These are phyloP conservation scores for Zosterops lateralis DNA, from an alignment of 2,113 vertebrate species.

Conservation along the genomic window DNA sequence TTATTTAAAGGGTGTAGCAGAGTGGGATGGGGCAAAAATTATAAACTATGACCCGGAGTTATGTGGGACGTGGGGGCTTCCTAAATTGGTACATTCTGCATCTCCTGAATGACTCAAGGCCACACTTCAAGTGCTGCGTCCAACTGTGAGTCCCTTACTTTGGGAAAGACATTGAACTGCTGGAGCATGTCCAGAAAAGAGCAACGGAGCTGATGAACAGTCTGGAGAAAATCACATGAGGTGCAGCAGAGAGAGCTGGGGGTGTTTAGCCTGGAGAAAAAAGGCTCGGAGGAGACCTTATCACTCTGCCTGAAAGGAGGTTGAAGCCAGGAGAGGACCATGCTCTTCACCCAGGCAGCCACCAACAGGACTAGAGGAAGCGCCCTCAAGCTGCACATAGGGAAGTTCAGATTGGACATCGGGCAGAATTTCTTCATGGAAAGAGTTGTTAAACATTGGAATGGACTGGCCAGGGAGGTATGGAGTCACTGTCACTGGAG, in stretches of 20 bases:
- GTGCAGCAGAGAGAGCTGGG: neutral
- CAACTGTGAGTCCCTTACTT: neutral
- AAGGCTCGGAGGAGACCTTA: neutral
- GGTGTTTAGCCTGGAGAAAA: neutral
- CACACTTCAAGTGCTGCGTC: neutral
- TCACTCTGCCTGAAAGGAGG: neutral
- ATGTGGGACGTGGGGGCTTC: neutral
- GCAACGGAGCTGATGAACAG: rapidly evolving
- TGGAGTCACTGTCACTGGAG: neutral
- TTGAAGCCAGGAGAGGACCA: rapidly evolving
- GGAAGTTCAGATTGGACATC: neutral
- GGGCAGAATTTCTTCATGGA: neutral
- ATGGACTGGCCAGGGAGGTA: neutral
- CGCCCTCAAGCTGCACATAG: neutral
- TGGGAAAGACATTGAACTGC: neutral
- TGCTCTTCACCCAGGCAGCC: neutral
- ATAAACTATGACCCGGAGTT: neutral
- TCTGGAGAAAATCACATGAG: neutral
- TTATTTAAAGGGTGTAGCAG: neutral
- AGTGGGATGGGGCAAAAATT: neutral
- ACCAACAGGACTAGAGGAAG: neutral
- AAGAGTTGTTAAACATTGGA: neutral
- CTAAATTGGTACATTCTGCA: neutral
- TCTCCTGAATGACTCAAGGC: neutral
- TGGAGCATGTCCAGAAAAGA: neutral